Evolutionary conservation across 2,113 vertebrate genomes (phyloP).

Genomic region (Megaptera novaeangliae): DNA sequence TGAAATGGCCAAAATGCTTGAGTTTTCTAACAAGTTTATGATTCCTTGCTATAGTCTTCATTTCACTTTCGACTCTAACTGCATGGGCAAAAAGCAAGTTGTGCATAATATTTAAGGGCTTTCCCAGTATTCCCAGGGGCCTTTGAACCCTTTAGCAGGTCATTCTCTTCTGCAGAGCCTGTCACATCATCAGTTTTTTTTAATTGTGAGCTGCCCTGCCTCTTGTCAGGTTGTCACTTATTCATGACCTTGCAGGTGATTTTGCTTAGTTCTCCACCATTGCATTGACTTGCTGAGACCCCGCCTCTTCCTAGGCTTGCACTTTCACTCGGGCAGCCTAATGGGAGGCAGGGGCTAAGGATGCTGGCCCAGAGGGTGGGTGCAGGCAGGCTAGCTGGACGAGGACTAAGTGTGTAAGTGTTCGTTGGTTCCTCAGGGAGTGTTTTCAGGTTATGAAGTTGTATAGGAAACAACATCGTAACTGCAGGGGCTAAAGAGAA

Average conservation of each 20-base stretch:
- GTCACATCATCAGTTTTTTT: background rate
- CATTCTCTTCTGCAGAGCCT: background rate
- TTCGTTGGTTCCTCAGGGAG: rapidly evolving
- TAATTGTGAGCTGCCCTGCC: background rate
- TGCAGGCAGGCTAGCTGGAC: background rate
- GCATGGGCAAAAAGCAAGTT: background rate
- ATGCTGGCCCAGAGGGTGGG: background rate
- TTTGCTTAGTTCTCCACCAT: background rate
- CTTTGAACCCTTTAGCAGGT: background rate
- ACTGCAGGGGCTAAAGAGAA: background rate
- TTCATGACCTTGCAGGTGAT: background rate
- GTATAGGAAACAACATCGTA: rapidly evolving
- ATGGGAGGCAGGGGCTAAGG: background rate
- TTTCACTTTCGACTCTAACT: background rate
- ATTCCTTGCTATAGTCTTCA: background rate
- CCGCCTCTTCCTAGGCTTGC: background rate
- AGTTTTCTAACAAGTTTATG: background rate
- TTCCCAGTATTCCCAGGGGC: background rate
- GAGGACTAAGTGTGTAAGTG: background rate
- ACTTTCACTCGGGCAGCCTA: background rate
- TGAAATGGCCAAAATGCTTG: background rate
- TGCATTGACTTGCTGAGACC: background rate
- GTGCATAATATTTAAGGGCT: background rate
- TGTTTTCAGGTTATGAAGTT: background rate
- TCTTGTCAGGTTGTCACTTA: background rate